A percentile compares a stretch with the other conserved stretches of the same genome.
These are phyloP conservation scores for Apantesis nais DNA, from an alignment of 2,888 invertebrate species.

Conservation along the genomic window DNA sequence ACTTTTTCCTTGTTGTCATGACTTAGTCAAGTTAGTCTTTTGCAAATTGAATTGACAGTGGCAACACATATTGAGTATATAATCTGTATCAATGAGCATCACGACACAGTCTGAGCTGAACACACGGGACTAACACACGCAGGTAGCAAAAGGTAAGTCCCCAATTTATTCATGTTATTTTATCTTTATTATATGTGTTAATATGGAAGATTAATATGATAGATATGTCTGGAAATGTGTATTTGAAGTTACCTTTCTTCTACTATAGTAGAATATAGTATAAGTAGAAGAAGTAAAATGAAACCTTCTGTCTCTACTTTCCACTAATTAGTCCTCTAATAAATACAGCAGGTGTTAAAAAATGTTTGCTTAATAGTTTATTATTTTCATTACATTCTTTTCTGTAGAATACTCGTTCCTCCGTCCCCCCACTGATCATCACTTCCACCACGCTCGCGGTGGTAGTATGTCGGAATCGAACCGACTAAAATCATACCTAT, in stretches of 20 bases:
- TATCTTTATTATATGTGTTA: neutral
- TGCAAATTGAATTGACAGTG: neutral
- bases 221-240: neutral
- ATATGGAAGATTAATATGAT: neutral
- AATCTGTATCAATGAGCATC: slow-evolving; percentile 6
- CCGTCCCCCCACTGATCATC: no score
- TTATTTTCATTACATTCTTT: no score
- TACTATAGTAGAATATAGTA: no score
- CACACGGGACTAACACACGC: neutral
- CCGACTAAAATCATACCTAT: no score
- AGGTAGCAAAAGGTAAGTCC: slow-evolving; percentile 7
- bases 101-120: slow-evolving; percentile 7
- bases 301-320: no score
- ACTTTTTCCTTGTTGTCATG: neutral
- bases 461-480: no score
- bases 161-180: neutral
- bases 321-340: neutral
- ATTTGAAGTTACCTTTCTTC: neutral
- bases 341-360: no score
- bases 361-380: no score
- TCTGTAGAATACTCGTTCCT: no score
- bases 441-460: no score
- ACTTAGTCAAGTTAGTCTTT: neutral
- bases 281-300: no score
- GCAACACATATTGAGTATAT: neutral